Percentiles rank a stretch among this genome's conserved stretches.
Evolutionary conservation across 2,797 vertebrate species (phyloP).

Genomic region (Tenualosa ilisha): DNA sequence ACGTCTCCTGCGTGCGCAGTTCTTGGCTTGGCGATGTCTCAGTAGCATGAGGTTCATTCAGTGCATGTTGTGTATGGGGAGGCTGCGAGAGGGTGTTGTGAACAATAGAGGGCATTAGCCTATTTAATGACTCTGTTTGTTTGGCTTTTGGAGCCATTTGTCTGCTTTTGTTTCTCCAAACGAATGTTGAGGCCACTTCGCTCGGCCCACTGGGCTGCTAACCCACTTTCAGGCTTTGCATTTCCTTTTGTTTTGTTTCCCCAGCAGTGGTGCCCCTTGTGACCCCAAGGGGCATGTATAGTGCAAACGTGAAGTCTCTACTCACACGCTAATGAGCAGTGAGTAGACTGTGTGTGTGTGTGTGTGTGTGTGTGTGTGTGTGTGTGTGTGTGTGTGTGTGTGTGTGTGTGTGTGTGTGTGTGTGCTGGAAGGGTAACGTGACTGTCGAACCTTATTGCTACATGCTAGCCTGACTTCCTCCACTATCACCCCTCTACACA

Average conservation of each 20-base stretch:
- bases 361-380: not conserved
- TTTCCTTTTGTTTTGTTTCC: not conserved
- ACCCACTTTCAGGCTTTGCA: slow-evolving; percentile 27
- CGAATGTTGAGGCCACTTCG: slow-evolving; percentile 4
- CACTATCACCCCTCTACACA: slow-evolving; percentile 2
- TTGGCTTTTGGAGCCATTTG: not conserved
- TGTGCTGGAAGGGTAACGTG: not conserved
- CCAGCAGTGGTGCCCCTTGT: slow-evolving; percentile 16
- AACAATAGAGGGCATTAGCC: not conserved
- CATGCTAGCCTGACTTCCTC: not conserved
- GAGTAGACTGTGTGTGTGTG: not conserved
- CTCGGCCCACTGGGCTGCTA: slow-evolving; percentile 40
- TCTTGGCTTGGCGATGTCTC: too few species aligned
- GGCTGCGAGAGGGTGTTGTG: not conserved
- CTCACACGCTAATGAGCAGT: slow-evolving; percentile 47
- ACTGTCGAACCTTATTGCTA: not conserved
- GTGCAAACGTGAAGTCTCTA: slow-evolving; percentile 56
- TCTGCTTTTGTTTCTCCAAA: not conserved
- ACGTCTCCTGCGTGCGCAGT: too few species aligned
- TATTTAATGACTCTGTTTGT: not conserved
- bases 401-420: not conserved
- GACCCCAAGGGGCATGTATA: slow-evolving; percentile 39
- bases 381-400: not conserved
- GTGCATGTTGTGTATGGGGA: too few species aligned
- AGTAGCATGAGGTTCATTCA: too few species aligned